Conservation (phyloP, 1,140 invertebrate species). For the Zaprionus tsacasi region DNA sequence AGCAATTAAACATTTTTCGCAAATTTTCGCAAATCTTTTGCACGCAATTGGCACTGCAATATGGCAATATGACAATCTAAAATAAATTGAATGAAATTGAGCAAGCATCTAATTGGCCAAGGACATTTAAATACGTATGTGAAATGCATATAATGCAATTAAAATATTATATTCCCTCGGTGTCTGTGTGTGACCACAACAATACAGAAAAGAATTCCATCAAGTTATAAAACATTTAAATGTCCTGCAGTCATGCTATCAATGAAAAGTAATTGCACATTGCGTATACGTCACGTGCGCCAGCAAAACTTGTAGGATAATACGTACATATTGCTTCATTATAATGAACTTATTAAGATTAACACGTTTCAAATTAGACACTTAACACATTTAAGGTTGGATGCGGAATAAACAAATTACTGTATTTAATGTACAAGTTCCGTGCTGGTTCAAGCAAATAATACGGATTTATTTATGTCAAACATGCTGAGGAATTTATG, state of each 20-base stretch:
- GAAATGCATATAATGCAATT: neutral
- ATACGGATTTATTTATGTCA: constrained; percentile 74
- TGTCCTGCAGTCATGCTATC: neutral
- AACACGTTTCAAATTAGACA: constrained; percentile 30
- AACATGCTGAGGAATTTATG: constrained; percentile 63
- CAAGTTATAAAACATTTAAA: constrained; percentile 17
- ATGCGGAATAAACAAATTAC: neutral
- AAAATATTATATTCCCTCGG: neutral
- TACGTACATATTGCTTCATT: constrained; percentile 12
- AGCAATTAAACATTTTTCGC: constrained; percentile 36
- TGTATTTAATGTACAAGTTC: constrained; percentile 68
- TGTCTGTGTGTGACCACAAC: neutral
- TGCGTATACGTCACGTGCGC: constrained; percentile 46
- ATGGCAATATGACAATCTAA: neutral
- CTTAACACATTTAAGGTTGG: constrained; percentile 16
- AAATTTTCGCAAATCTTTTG: constrained; percentile 13
- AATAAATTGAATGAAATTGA: constrained; percentile 38
- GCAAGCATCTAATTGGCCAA: constrained; percentile 17
- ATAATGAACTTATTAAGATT: constrained; percentile 8
- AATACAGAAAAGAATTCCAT: neutral
- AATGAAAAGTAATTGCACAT: constrained; percentile 38
- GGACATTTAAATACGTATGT: neutral
- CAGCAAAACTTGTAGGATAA: constrained; percentile 20
- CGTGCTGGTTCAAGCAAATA: constrained; percentile 22
- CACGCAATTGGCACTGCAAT: constrained; percentile 13